A percentile compares a stretch with the other conserved stretches of the same genome.
Evolutionary conservation across 2,888 invertebrate genomes (phyloP).

Genomic region (Lycia hirtaria): DNA sequence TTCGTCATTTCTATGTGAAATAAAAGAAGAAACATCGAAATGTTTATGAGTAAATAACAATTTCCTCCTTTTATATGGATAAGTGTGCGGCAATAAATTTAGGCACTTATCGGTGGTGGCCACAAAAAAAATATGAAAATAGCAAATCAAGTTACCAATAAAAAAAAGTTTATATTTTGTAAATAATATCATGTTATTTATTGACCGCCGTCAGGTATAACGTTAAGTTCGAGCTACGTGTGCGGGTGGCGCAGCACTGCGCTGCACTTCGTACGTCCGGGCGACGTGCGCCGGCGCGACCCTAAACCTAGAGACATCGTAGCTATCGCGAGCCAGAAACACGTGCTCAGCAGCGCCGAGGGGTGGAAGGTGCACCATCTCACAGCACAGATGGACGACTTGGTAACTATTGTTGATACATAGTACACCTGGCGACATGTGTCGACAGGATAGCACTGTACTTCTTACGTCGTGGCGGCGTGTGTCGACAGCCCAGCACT

Average conservation of each 20-base stretch:
- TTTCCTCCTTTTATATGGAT: too few species aligned
- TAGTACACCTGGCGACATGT: neutral
- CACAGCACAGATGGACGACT: conserved; percentile 96
- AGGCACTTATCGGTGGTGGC: too few species aligned
- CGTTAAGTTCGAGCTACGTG: conserved; percentile 73
- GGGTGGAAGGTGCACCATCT: conserved; percentile 98
- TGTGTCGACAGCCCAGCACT: too few species aligned
- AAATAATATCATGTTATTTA: too few species aligned
- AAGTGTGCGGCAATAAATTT: too few species aligned
- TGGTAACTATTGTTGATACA: conserved; percentile 85
- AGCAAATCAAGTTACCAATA: too few species aligned
- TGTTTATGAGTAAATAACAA: too few species aligned
- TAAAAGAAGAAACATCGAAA: too few species aligned
- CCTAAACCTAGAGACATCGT: conserved; percentile 90
- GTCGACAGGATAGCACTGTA: conserved; percentile 71
- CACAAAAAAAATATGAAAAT: too few species aligned
- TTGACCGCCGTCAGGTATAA: conserved; percentile 63
- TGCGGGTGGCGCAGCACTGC: conserved; percentile 82
- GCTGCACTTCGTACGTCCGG: conserved; percentile 76
- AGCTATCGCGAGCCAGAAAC: conserved; percentile 95
- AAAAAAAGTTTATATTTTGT: too few species aligned
- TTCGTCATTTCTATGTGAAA: too few species aligned
- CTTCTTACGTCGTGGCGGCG: conserved; percentile 88
- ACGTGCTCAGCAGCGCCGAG: conserved; percentile 94
- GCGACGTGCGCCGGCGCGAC: conserved; percentile 96